Conservation (phyloP, 2,888 invertebrate genomes). For the Xestia c-nigrum region DNA sequence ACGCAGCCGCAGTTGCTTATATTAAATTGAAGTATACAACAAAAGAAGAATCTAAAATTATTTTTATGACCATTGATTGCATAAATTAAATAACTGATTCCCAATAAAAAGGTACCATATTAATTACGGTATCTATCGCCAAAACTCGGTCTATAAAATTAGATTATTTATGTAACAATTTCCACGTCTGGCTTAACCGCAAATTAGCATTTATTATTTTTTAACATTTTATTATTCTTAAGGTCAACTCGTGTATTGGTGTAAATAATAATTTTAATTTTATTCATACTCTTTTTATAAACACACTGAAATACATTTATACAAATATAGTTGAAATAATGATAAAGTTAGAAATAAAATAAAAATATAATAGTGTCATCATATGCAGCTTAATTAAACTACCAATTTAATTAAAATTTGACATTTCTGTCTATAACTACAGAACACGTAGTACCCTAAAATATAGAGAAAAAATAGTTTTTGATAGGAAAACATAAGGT, state of each 20-base stretch:
- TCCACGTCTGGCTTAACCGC: slow-evolving; percentile 11
- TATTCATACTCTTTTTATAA: neutral
- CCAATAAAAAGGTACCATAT: neutral
- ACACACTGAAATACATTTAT: neutral
- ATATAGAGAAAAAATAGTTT: neutral
- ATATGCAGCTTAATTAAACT: neutral
- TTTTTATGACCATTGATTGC: neutral
- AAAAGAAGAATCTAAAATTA: neutral
- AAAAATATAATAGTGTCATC: neutral
- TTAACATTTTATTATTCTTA: slow-evolving; percentile 5
- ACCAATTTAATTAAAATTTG: neutral
- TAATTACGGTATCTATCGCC: slow-evolving; percentile 7
- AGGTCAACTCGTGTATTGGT: slow-evolving; percentile 7
- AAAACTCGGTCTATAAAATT: slow-evolving; percentile 14
- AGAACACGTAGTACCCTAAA: neutral
- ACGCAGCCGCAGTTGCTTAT: neutral
- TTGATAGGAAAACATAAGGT: neutral
- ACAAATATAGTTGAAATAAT: neutral
- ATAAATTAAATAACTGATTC: neutral
- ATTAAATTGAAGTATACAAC: neutral
- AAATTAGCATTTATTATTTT: slow-evolving; percentile 36
- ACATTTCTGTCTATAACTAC: neutral
- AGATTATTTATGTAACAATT: slow-evolving; percentile 21
- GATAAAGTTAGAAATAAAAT: neutral
- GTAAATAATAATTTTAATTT: neutral